Evolutionary conservation across 2,888 invertebrate genomes (phyloP).

Genomic region (Athrips mouffetella): DNA sequence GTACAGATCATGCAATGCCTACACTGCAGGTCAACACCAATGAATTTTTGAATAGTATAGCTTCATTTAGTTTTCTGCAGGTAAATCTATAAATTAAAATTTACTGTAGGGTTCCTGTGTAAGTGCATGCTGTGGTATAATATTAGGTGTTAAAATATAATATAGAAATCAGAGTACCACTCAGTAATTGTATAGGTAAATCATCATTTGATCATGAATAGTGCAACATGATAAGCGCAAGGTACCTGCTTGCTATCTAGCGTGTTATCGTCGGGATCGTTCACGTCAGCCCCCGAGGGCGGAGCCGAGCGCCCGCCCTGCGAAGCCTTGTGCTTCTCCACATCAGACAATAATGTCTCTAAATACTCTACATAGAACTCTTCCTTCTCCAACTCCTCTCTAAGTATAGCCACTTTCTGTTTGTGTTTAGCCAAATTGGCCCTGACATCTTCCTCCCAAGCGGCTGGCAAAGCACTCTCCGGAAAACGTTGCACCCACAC

Average conservation of each 20-base stretch:
- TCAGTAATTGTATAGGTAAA: not conserved
- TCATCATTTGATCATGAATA: conserved; percentile 3
- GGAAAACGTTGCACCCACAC: conserved; percentile 95
- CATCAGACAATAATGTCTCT: conserved; percentile 89
- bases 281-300: conserved; percentile 68
- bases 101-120: too few species aligned
- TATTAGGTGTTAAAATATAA: too few species aligned
- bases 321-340: conserved; percentile 86
- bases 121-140: too few species aligned
- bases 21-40: too few species aligned
- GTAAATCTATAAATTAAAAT: too few species aligned
- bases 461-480: conserved; percentile 92
- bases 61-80: too few species aligned
- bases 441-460: conserved; percentile 95
- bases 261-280: conserved; percentile 64
- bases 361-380: conserved; percentile 94
- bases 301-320: conserved; percentile 69
- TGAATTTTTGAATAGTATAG: too few species aligned
- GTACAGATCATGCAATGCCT: too few species aligned
- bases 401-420: conserved; percentile 88
- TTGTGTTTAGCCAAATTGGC: conserved; percentile 93
- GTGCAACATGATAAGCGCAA: conserved; percentile 17
- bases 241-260: conserved; percentile 71
- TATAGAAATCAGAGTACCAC: not conserved
- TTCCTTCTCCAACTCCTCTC: conserved; percentile 93